These are phyloP conservation scores for Lepus europaeus DNA, from an alignment of 2,113 vertebrate species.

Conservation along the genomic window DNA sequence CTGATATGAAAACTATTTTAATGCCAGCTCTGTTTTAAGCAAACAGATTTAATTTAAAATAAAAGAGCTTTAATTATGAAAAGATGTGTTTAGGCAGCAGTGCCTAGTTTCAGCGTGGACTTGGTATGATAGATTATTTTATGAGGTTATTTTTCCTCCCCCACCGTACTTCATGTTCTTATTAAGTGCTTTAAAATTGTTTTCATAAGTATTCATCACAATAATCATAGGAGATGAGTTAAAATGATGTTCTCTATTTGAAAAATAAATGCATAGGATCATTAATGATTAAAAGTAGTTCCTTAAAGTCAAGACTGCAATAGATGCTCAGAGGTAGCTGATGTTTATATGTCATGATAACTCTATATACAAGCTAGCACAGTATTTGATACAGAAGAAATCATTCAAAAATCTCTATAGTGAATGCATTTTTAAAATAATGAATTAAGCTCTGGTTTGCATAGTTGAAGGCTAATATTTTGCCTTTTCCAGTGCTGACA, in stretches of 20 bases:
- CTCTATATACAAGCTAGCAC: neutral
- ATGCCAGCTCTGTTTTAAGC: conserved; percentile 31
- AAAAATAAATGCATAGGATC: neutral
- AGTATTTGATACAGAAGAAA: neutral
- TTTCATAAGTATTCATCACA: conserved; percentile 48
- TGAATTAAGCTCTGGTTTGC: neutral
- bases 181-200: conserved; percentile 53
- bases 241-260: neutral
- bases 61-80: conserved; percentile 50
- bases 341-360: neutral
- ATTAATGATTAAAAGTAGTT: conserved; percentile 23
- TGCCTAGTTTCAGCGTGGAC: neutral
- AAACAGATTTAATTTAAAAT: conserved; percentile 67
- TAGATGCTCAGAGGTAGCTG: neutral
- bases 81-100: neutral
- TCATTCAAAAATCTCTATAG: neutral
- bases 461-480: neutral
- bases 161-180: neutral
- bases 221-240: neutral
- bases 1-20: conserved; percentile 47
- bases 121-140: neutral
- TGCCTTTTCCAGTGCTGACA: neutral
- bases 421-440: neutral
- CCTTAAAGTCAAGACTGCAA: neutral
- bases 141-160: neutral